These are phyloP conservation scores for Dastarcus helophoroides DNA, from an alignment of 2,888 invertebrate species.

Conservation along the genomic window DNA sequence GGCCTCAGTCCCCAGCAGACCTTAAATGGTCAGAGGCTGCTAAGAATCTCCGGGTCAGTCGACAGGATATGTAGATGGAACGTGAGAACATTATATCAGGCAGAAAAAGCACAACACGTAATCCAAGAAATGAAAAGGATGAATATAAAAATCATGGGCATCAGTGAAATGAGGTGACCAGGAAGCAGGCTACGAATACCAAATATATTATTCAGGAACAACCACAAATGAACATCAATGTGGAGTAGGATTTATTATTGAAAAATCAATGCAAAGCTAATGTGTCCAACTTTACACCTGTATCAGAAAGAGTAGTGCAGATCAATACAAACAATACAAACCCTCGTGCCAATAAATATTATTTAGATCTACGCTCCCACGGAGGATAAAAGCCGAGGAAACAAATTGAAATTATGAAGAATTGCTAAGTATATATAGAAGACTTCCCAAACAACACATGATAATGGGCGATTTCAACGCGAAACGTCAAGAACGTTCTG, in stretches of 20 bases:
- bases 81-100: too few species aligned
- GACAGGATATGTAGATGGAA: slow-evolving; percentile 3
- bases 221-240: slow-evolving; percentile 3
- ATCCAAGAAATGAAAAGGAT: too few species aligned
- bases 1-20: slow-evolving; percentile 6
- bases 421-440: slow-evolving; percentile 11
- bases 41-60: slow-evolving; percentile 7
- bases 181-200: too few species aligned
- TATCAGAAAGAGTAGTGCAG: slow-evolving; percentile 5
- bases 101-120: too few species aligned
- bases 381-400: slow-evolving; percentile 11
- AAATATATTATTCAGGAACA: slow-evolving; percentile 7
- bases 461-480: slow-evolving; percentile 17
- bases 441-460: slow-evolving; percentile 9
- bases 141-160: too few species aligned
- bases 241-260: slow-evolving; percentile 7
- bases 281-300: slow-evolving; percentile 5
- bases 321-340: slow-evolving; percentile 4
- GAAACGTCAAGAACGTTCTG: slow-evolving; percentile 12
- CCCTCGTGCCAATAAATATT: slow-evolving; percentile 11
- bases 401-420: slow-evolving; percentile 14
- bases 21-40: slow-evolving; percentile 8
- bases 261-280: slow-evolving; percentile 3
- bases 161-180: too few species aligned
- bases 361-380: slow-evolving; percentile 16